Conservation (phyloP, 2,888 invertebrate genomes). For the Stenodema calcarata region DNA sequence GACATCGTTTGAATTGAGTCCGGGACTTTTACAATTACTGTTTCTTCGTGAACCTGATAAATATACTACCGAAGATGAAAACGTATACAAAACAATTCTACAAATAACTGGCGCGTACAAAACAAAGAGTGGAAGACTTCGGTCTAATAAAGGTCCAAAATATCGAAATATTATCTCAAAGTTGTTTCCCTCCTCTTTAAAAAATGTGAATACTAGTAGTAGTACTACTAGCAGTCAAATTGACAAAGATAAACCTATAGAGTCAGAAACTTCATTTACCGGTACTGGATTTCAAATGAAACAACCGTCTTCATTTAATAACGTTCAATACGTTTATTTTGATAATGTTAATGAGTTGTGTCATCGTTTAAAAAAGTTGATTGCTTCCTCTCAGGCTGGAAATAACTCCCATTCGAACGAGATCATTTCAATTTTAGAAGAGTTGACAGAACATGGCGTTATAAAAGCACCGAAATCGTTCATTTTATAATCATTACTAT, state of each 20-base stretch:
- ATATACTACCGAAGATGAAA: not conserved
- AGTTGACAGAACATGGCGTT: too few species aligned
- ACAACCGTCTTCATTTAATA: not conserved
- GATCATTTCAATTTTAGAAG: not conserved
- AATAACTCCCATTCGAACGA: not conserved
- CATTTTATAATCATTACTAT: not conserved
- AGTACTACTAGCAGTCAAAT: too few species aligned
- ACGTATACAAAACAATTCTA: not conserved
- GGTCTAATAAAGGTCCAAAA: not conserved
- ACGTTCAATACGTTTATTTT: not conserved
- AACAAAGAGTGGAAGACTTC: not conserved
- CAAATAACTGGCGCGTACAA: not conserved
- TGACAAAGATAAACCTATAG: not conserved
- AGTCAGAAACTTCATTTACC: not conserved
- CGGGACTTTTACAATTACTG: not conserved
- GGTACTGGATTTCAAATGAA: not conserved
- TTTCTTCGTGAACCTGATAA: not conserved
- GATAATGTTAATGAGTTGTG: not conserved
- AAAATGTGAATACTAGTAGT: too few species aligned
- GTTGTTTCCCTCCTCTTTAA: not conserved
- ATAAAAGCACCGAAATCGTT: not conserved
- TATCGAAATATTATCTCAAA: not conserved
- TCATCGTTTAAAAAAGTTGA: not conserved
- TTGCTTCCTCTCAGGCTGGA: not conserved
- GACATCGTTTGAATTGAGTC: not conserved